Percentiles rank a stretch among this genome's conserved stretches.
Evolutionary conservation across 1,140 invertebrate species (phyloP).

Genomic region (Calycopis cecrops): DNA sequence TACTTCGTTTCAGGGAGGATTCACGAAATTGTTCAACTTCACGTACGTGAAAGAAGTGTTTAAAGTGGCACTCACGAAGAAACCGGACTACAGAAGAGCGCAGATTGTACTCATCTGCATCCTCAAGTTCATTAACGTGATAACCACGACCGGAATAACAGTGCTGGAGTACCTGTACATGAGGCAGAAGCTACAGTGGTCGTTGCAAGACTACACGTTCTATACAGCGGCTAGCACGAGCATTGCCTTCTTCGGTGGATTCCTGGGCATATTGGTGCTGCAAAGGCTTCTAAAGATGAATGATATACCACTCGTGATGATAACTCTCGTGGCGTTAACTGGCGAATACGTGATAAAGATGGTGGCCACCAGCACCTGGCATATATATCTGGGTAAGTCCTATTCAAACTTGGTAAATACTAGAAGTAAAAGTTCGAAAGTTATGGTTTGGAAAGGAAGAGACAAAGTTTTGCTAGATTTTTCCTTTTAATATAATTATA

Average conservation of each 20-base stretch:
- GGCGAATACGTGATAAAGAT: conserved; percentile 15
- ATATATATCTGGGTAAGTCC: conserved; percentile 18
- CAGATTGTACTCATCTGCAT: conserved; percentile 78
- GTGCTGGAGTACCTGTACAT: conserved; percentile 79
- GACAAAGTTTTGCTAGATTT: too few relatives aligned
- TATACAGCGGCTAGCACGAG: conserved; percentile 11
- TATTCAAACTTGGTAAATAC: too few relatives aligned
- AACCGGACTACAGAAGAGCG: conserved; percentile 76
- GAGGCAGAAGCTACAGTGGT: conserved; percentile 80
- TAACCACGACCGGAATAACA: conserved; percentile 72
- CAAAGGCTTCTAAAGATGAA: conserved; percentile 9
- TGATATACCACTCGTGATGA: conserved; percentile 13
- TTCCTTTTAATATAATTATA: too few relatives aligned
- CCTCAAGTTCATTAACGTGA: conserved; percentile 72
- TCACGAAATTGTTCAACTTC: conserved; percentile 74
- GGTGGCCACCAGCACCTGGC: conserved; percentile 8
- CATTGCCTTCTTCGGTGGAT: conserved; percentile 4
- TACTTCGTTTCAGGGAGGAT: conserved; percentile 42
- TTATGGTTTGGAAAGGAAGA: too few relatives aligned
- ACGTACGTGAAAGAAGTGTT: conserved; percentile 77
- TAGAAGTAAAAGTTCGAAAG: too few relatives aligned
- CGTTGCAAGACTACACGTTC: conserved; percentile 75
- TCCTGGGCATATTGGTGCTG: conserved; percentile 16
- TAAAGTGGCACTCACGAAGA: conserved; percentile 76
- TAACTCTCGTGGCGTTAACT: conserved; percentile 1